Percentiles rank a stretch among this genome's conserved stretches.
Conservation (phyloP, 1,140 invertebrate genomes). For the Trichomalopsis sarcophagae region DNA sequence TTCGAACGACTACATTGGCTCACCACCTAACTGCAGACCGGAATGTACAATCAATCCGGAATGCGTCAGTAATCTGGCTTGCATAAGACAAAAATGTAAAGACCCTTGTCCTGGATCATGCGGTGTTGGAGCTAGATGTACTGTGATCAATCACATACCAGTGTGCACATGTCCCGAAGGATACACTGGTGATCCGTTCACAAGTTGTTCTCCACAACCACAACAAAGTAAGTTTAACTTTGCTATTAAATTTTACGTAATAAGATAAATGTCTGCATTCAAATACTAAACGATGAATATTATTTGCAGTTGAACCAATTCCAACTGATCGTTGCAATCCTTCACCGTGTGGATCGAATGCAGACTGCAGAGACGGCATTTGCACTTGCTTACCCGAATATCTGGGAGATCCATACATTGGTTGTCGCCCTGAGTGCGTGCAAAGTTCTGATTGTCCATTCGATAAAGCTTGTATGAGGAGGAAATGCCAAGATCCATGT, state of each 20-base stretch:
- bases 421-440: conserved; percentile 82
- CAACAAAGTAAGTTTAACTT: conserved; percentile 72
- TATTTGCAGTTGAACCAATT: conserved; percentile 47
- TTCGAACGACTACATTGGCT: conserved; percentile 81
- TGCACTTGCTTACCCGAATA: conserved; percentile 80
- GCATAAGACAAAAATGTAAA: conserved; percentile 81
- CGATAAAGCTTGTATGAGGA: conserved; percentile 82
- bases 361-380: conserved; percentile 77
- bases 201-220: conserved; percentile 78
- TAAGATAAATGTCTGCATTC: background rate
- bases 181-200: conserved; percentile 82
- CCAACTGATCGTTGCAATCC: conserved; percentile 76
- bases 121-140: conserved; percentile 82
- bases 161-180: conserved; percentile 82
- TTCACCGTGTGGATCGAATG: conserved; percentile 82
- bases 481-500: conserved; percentile 87
- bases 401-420: conserved; percentile 80
- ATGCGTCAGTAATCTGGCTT: conserved; percentile 80
- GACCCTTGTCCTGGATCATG: conserved; percentile 87
- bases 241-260: background rate
- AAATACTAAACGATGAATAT: conserved; percentile 2
- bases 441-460: conserved; percentile 82
- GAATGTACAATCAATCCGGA: conserved; percentile 83
- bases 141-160: conserved; percentile 82
- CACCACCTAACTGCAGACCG: conserved; percentile 81